Evolutionary conservation across 2,797 vertebrate species (phyloP).

Genomic region (Erethizon dorsatum): DNA sequence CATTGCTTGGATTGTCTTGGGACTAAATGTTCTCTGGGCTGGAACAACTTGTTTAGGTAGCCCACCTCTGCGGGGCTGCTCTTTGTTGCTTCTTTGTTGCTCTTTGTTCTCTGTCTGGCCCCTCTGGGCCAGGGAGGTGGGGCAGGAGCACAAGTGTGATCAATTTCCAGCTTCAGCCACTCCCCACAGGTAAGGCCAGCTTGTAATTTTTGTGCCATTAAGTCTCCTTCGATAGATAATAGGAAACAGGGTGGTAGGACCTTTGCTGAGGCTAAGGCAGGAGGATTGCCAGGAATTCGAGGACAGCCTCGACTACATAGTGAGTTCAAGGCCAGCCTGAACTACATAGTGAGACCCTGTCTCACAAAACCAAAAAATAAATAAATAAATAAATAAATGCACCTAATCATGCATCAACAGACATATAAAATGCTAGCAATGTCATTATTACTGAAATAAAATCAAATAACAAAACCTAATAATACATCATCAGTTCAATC

Average conservation of each 20-base stretch:
- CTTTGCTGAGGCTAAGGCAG: background rate
- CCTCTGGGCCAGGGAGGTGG: no score
- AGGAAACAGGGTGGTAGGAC: background rate
- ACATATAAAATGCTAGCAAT: conserved; percentile 40
- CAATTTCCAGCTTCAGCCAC: no score
- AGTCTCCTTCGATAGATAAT: background rate
- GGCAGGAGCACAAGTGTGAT: no score
- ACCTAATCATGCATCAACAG: conserved; percentile 23
- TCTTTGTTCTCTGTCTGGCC: no score
- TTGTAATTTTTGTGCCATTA: conserved; percentile 46
- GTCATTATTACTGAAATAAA: conserved; percentile 42
- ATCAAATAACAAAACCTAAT: conserved; percentile 41
- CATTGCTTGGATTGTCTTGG: no score
- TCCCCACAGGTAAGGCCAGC: background rate
- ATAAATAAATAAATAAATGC: background rate
- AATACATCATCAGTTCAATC: background rate
- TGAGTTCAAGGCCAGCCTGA: background rate
- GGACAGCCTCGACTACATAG: background rate
- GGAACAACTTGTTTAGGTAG: no score
- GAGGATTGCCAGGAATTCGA: background rate
- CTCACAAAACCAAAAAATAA: background rate
- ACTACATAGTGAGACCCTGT: background rate
- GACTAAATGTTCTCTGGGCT: no score
- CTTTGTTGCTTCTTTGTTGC: no score
- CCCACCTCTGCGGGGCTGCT: no score